Percentiles rank a stretch among this genome's conserved stretches.
Conservation (phyloP, 1,140 invertebrate species). For the Temnothorax nylanderi region DNA sequence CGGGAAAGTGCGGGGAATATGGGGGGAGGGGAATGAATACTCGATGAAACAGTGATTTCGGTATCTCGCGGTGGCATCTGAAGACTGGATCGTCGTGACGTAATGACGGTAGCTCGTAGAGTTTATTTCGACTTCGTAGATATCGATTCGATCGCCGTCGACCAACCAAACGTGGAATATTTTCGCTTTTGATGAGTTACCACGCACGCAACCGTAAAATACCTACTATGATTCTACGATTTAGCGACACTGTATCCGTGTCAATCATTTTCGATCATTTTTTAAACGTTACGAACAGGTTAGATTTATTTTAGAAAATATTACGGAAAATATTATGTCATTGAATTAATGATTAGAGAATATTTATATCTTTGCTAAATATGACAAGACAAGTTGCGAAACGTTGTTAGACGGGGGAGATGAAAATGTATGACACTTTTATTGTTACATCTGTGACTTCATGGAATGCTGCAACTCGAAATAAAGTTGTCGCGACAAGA, state of each 20-base stretch:
- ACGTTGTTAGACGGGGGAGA: not conserved
- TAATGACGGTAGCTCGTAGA: conserved; percentile 47
- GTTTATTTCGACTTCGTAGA: conserved; percentile 64
- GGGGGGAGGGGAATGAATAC: not conserved
- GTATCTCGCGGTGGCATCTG: conserved; percentile 51
- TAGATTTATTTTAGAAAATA: not conserved
- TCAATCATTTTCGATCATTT: not conserved
- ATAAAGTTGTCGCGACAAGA: not conserved
- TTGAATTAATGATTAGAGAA: not conserved
- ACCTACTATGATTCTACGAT: not conserved
- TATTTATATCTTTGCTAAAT: conserved; percentile 1
- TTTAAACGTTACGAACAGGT: not conserved
- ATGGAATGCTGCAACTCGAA: not conserved
- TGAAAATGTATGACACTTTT: conserved; percentile 12
- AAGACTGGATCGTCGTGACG: conserved; percentile 63
- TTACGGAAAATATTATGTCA: not conserved
- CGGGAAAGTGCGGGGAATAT: conserved; percentile 5
- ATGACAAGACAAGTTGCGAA: not conserved
- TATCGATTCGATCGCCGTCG: conserved; percentile 62
- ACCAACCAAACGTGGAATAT: conserved; percentile 29
- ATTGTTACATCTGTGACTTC: not conserved
- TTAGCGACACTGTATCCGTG: not conserved
- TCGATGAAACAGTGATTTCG: conserved; percentile 60
- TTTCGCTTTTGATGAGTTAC: conserved; percentile 24
- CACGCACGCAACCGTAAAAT: conserved; percentile 4